phyloP scores from a whole-genome alignment of 2,888 invertebrate species.

The Aproaerema taeniolella region DNA sequence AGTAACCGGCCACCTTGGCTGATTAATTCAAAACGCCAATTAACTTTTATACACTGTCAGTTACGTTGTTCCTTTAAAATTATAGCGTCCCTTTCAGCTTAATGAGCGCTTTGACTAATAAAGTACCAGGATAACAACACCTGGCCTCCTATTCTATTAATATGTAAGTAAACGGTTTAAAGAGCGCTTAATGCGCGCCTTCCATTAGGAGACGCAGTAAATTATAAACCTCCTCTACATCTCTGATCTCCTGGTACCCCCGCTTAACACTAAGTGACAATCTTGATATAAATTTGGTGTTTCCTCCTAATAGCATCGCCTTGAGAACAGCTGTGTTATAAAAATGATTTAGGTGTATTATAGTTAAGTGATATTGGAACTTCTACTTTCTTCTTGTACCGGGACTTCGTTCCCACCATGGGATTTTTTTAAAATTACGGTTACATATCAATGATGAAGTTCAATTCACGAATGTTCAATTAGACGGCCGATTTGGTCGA shows the following conservation, averaged over 20 bases:
- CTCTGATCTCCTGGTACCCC: slow-evolving; percentile 44
- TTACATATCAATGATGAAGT: too few species aligned
- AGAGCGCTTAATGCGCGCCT: slow-evolving; percentile 62
- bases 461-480: too few species aligned
- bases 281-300: slow-evolving; percentile 30
- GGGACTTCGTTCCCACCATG: too few species aligned
- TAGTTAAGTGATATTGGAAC: too few species aligned
- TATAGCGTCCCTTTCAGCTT: slow-evolving; percentile 4
- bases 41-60: slow-evolving; percentile 13
- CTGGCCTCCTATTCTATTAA: slow-evolving; percentile 70
- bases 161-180: slow-evolving; percentile 66
- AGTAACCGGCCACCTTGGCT: slow-evolving; percentile 8
- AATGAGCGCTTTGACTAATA: slow-evolving; percentile 7
- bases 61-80: slow-evolving; percentile 6
- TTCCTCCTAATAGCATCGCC: slow-evolving; percentile 16
- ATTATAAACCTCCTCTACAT: slow-evolving; percentile 62
- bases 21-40: slow-evolving; percentile 6
- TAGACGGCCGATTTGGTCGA: too few species aligned
- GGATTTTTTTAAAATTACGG: too few species aligned
- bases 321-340: slow-evolving; percentile 11
- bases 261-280: slow-evolving; percentile 23
- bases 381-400: too few species aligned
- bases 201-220: slow-evolving; percentile 69
- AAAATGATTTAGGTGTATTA: slow-evolving; percentile 10
- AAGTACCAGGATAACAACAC: slow-evolving; percentile 47